phyloP scores from a whole-genome alignment of 1,140 invertebrate genomes.

The Tenebrio molitor region DNA sequence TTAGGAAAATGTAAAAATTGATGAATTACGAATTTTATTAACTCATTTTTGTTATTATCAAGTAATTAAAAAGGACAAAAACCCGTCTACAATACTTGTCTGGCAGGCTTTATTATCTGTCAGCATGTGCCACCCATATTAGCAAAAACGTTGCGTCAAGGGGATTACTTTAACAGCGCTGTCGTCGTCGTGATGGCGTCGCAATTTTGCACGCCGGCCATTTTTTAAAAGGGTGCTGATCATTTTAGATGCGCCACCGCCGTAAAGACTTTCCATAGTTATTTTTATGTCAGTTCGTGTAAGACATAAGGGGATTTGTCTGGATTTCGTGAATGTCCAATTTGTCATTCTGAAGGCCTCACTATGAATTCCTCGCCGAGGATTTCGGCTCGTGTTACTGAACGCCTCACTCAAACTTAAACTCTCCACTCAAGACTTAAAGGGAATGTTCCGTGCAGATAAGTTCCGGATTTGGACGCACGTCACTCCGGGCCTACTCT shows the following conservation, averaged over 20 bases:
- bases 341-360: conserved; percentile 48
- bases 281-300: conserved; percentile 48
- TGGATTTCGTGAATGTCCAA: conserved; percentile 48
- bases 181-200: too few relatives aligned
- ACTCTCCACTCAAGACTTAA: conserved; percentile 32
- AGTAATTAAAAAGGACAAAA: too few relatives aligned
- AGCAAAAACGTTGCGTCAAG: too few relatives aligned
- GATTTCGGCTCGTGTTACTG: conserved; percentile 30
- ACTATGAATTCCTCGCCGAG: conserved; percentile 30
- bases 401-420: conserved; percentile 34
- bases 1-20: too few relatives aligned
- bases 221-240: conserved; percentile 12
- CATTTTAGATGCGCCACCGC: conserved; percentile 16
- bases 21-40: too few relatives aligned
- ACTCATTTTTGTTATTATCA: too few relatives aligned
- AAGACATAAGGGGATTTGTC: conserved; percentile 47
- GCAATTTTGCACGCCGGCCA: too few relatives aligned
- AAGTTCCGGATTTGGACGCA: background rate
- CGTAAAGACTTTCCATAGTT: conserved; percentile 37
- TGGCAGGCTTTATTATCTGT: too few relatives aligned
- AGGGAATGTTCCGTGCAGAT: conserved; percentile 9
- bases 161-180: too few relatives aligned
- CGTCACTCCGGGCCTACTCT: background rate
- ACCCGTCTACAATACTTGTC: too few relatives aligned
- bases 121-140: too few relatives aligned